phyloP scores from a whole-genome alignment of 2,797 vertebrate genomes.

The Rhyacichthys aspro region DNA sequence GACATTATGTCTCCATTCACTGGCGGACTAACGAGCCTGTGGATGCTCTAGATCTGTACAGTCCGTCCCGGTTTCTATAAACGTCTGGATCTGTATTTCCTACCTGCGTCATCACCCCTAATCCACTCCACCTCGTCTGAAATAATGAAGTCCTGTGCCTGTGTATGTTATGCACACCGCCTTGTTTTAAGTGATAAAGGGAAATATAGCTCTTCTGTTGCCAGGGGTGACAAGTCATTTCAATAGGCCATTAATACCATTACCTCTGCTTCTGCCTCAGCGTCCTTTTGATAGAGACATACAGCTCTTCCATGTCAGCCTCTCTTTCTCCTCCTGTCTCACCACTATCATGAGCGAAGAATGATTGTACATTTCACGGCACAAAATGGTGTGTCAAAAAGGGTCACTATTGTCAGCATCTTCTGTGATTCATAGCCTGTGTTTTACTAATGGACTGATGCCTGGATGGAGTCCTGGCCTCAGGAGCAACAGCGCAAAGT shows the following conservation, averaged over 20 bases:
- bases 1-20: constrained; percentile 48
- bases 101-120: constrained; percentile 41
- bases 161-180: constrained; percentile 34
- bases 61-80: constrained; percentile 31
- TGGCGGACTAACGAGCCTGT: constrained; percentile 49
- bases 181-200: constrained; percentile 4
- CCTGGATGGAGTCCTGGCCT: constrained; percentile 33
- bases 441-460: constrained; percentile 22
- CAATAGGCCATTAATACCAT: too few species aligned
- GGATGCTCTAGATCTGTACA: constrained; percentile 48
- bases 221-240: constrained; percentile 12
- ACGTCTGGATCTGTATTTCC: constrained; percentile 40
- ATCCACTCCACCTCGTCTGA: constrained; percentile 35
- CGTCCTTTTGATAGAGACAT: too few species aligned
- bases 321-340: too few species aligned
- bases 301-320: too few species aligned
- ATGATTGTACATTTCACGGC: background rate
- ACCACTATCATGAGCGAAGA: too few species aligned
- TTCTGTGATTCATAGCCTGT: constrained; percentile 30
- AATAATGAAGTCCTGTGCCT: constrained; percentile 45
- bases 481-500: constrained; percentile 9
- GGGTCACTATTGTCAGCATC: constrained; percentile 30
- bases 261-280: too few species aligned
- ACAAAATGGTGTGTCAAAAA: constrained; percentile 44
- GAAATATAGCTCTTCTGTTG: constrained; percentile 17